Evolutionary conservation across 2,113 vertebrate species (phyloP), one percentile per base, ranked within the genome.

Genomic region (Nyctereutes procyonoides): DNA sequence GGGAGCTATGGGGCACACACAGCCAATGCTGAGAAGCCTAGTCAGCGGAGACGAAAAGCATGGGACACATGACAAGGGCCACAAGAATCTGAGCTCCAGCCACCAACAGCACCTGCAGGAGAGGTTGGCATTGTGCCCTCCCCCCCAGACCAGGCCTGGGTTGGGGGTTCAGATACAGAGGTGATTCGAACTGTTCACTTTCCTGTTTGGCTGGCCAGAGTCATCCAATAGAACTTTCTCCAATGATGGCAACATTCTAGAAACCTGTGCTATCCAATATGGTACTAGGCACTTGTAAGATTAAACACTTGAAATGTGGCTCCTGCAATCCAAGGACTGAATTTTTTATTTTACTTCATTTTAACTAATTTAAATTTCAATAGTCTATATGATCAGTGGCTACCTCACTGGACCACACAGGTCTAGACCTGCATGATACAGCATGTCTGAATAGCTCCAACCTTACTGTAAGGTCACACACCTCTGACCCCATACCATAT

Each of bases 321-420:
- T 35, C 4, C 17, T 35, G 26, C 19, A 56, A 55, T 3, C 11
- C 16, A 55, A 55, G 65, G 15, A 63, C 5, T 63, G 22, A 16
- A 48, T 48, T 60, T 67, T n/a, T 87, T 53, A 20, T 26, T 56
- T 58, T 28, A 62, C 11, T 81, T 67, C 55, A 58, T 55, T 84
- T 90, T 69, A 53, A 63, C 55, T 15, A 60, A 24, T 73, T 85
- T 48, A 58, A 81, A 35, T 63, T 48, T 63, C 90, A 74, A 53
- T 24, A 90, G 92, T 32, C 35, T 2, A 3, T 71, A 15, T 24
- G 60, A 30, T 30, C 48, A 51, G 12, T 8, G 26, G 24, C 32
- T 35, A 35, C 38, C 0, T 1, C 2, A 1, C 1, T n/a, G 35
- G 65, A 19, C 9, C 63, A n/a, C 16, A 35, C 58, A 55, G 20